Base-by-base conservation (phyloP, 2,797 vertebrate genomes). In the Strix occidentalis region DNA sequence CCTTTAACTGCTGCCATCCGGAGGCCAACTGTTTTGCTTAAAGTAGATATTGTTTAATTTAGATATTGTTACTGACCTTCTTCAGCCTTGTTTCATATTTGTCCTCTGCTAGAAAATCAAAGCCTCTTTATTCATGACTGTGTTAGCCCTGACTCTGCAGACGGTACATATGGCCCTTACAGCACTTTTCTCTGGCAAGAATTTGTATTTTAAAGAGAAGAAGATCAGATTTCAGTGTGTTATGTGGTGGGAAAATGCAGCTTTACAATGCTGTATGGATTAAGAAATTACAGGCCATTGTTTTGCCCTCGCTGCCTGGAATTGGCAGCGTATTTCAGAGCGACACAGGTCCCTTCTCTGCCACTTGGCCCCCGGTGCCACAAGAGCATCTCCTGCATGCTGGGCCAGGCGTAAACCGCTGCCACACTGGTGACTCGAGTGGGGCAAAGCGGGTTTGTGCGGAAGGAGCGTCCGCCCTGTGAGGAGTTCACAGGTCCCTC, bases 1-100 rank as follows among this genome's bases (percentile, higher is more conserved):
- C 81, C 94, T 92, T 87, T 83, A 91, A 66, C 84, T 96, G 93
- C 91, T 96, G 91, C 95, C 96, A 96, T 94, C 92, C 87, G 12
- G 87, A 97, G 95, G 94, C 87, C 89, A 37, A 70, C n/a, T 20
- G 29, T 5, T 90, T 79, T 79, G 61, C 94, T 93, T 92, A 37
- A 81, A 53, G 16, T 43, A 54, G 68, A 33, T 70, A 21, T 12
- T 66, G 83, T 96, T 90, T 91, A 43, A 85, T 80, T 45, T 84
- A 72, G 69, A 74, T 82, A 20, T 35, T 43, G 31, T 75, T 92
- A 68, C 23, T 63, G 82, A 79, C 60, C n/a, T 57, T 29, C 65
- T 84, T 31, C 79, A 69, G 74, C 76, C 46, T 88, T 16, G 37
- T 63, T 93, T 90, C 2, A 0, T 82, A 10, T 87, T 92, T 85